Evolutionary conservation across 2,113 vertebrate species (phyloP), one percentile per base, ranked within the genome.

Genomic region (Pampusana beccarii): DNA sequence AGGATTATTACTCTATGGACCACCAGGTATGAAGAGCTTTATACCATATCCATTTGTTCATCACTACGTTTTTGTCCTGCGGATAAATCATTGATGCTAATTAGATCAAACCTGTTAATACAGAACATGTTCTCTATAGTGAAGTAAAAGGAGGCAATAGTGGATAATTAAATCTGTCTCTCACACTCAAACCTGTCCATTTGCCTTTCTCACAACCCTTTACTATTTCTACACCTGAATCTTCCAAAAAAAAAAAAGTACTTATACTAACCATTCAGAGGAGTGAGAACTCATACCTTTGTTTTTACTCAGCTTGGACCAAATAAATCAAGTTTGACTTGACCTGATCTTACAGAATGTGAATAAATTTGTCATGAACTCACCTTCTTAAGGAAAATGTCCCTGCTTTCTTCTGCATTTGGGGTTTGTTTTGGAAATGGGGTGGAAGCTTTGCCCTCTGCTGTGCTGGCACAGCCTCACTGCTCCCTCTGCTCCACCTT

Each of bases 1-100:
- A 96, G 99, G 99, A 67, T 97, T 99, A 48, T 94, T 99, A 92
- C 98, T 99, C 1, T 99, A 99, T 5, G 99, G 99, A 54, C 99
- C 99, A 72, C 99, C 99, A 97, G 99, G 99, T 99, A 97, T 89
- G 48, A 11, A 40, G 5, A 17, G 3, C 44, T 80, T 72, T 65
- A 38, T 64, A 17, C 8, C 12, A 3, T 42, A 36, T 48, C 20
- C 7, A 4, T 78, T n/a, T 36, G 6, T 79, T 56, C 62, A 38
- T 80, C 66, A 24, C 21, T 50, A 5, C 21, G 36, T 74, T 87
- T 80, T 88, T 89, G n/a, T 65, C 46, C 34, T 3, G 2, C 2
- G 3, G 10, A 10, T 70, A 51, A 88, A 42, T 77, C 13, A 20
- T 17, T 2, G 1, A 5, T 62, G 36, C 24, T 88, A 50, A n/a